Percentiles rank a stretch among this genome's conserved stretches.
These are phyloP conservation scores for Erebia epiphron DNA, from an alignment of 2,888 invertebrate genomes.

Conservation along the genomic window DNA sequence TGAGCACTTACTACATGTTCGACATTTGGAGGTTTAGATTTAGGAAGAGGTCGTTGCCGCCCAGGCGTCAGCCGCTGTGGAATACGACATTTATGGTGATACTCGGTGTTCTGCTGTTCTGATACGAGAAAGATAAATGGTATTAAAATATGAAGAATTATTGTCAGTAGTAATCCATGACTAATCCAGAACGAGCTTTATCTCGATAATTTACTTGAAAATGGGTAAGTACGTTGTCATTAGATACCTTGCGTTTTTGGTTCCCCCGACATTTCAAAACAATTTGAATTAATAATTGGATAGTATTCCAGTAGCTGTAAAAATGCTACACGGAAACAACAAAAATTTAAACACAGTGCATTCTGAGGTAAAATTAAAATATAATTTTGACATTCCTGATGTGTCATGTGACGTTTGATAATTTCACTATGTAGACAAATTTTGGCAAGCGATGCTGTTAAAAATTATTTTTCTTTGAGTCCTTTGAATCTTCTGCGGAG, in stretches of 20 bases:
- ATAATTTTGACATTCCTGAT: constrained; percentile 16
- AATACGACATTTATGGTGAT: constrained; percentile 55
- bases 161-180: too few relatives aligned
- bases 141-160: not conserved
- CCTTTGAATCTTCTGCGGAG: not conserved
- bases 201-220: too few relatives aligned
- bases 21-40: constrained; percentile 13
- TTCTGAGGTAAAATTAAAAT: not conserved
- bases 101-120: constrained; percentile 48
- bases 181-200: too few relatives aligned
- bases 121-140: constrained; percentile 14
- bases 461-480: not conserved
- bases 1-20: constrained; percentile 7
- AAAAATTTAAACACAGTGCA: constrained; percentile 15
- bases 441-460: not conserved
- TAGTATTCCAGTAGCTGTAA: not conserved
- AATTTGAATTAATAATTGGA: not conserved
- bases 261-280: constrained; percentile 35
- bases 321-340: not conserved
- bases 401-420: not conserved
- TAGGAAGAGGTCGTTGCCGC: constrained; percentile 35
- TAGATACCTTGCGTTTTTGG: constrained; percentile 51
- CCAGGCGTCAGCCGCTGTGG: constrained; percentile 55
- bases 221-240: not conserved
- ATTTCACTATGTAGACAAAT: not conserved